Percentiles rank a stretch among this genome's conserved stretches.
Evolutionary conservation across 2,797 vertebrate genomes (phyloP).

Genomic region (Semotilus atromaculatus): DNA sequence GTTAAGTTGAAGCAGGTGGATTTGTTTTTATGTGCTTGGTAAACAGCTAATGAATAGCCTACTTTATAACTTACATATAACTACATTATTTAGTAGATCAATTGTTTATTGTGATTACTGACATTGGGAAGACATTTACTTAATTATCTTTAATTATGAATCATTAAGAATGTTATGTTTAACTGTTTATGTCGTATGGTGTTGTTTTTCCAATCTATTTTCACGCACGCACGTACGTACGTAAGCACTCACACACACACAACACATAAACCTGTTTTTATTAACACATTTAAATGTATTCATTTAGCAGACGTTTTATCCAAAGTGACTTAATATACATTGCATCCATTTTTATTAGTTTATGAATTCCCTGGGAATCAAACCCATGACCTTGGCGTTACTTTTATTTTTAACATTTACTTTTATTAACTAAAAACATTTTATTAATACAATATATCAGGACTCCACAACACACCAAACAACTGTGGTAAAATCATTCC

Average conservation of each 20-base stretch:
- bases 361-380: background rate
- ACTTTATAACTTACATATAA: too few relatives aligned
- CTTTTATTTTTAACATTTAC: background rate
- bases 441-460: background rate
- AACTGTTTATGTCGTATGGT: too few relatives aligned
- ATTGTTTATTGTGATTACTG: too few relatives aligned
- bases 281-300: background rate
- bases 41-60: too few relatives aligned
- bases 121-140: too few relatives aligned
- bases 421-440: background rate
- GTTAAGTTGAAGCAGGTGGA: too few relatives aligned
- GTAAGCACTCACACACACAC: fast-evolving
- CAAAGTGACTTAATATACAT: background rate
- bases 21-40: too few relatives aligned
- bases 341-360: background rate
- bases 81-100: too few relatives aligned
- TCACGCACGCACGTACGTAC: too few relatives aligned
- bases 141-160: background rate
- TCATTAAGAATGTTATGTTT: background rate
- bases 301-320: background rate
- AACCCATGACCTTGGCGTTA: background rate
- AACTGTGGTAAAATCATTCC: background rate
- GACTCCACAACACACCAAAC: background rate
- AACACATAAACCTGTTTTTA: too few relatives aligned
- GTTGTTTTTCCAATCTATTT: too few relatives aligned